A percentile compares a stretch with the other conserved stretches of the same genome.
These are phyloP conservation scores for Pilophorus perplexus DNA, from an alignment of 2,888 invertebrate species.

Conservation along the genomic window DNA sequence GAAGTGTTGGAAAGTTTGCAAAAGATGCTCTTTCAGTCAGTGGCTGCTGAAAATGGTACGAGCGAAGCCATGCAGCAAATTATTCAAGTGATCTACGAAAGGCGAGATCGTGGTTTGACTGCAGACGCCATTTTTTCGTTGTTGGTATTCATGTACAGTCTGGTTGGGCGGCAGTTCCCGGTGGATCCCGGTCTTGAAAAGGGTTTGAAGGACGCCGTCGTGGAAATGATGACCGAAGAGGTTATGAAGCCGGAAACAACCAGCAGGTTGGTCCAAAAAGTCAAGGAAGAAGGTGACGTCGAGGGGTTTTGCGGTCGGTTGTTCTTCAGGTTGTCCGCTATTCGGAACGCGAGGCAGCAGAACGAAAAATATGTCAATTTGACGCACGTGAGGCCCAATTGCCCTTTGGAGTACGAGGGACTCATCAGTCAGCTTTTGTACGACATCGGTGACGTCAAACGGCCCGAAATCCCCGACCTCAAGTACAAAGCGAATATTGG, in stretches of 20 bases:
- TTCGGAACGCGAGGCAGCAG: slow-evolving; percentile 29
- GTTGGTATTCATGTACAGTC: slow-evolving; percentile 61
- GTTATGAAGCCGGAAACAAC: slow-evolving; percentile 51
- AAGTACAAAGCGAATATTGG: slow-evolving; percentile 50
- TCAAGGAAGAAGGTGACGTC: not conserved
- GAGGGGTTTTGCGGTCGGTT: not conserved
- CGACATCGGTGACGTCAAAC: slow-evolving; percentile 60
- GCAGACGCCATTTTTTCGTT: slow-evolving; percentile 61
- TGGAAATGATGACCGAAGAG: slow-evolving; percentile 61
- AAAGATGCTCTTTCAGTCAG: slow-evolving; percentile 58
- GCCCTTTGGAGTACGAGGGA: slow-evolving; percentile 52
- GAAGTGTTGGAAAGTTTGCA: slow-evolving; percentile 63
- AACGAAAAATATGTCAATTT: slow-evolving; percentile 40
- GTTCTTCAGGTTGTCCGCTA: slow-evolving; percentile 2
- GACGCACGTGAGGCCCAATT: slow-evolving; percentile 50
- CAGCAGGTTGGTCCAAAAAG: not conserved
- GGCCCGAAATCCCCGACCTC: slow-evolving; percentile 62
- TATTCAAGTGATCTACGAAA: slow-evolving; percentile 44
- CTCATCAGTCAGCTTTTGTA: slow-evolving; percentile 61
- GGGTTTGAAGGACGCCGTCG: slow-evolving; percentile 56
- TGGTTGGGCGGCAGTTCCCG: slow-evolving; percentile 54
- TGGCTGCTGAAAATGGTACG: slow-evolving; percentile 53
- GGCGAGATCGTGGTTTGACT: slow-evolving; percentile 57
- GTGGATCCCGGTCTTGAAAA: slow-evolving; percentile 54
- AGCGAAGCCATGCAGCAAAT: slow-evolving; percentile 40